Evolutionary conservation across 1,140 invertebrate genomes (phyloP), one percentile per base, ranked within the genome.

Genomic region (Holcopasites calliopsidis): DNA sequence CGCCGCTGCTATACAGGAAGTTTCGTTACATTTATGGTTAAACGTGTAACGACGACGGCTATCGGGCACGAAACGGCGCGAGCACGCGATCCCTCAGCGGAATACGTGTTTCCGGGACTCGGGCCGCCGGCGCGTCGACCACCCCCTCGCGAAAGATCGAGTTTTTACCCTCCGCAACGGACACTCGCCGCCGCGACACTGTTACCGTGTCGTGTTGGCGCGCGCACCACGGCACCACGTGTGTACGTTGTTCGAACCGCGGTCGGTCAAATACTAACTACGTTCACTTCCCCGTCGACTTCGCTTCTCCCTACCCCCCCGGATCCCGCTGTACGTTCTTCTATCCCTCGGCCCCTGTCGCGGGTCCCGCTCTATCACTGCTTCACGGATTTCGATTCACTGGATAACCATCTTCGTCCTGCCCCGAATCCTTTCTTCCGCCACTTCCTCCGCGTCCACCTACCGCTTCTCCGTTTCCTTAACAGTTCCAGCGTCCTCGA

Each of bases 11-110:
- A 44, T 70, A 64, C 35, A 52, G 71, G 10, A 66, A 83, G 72
- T 83, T 77, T 83, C 38, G 61, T 80, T 71, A 68, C 68, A 80
- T 74, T 80, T 73, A 47, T 49, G 76, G 50, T 69, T 44, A 47
- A 74, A 69, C 70, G 65, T 55, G 60, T 77, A 72, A 18, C 44
- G 21, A 69, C 55, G 23, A 66, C 71, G 55, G 60, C 26, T 61
- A 38, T 62, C 66, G 44, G 35, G 55, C 73, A 80, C 73, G 66
- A 68, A 57, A 66, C 50, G 52, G 21, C 64, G 44, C 6, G 38
- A 21, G 57, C 79, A 81, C 79, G 79, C 79, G 42, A 81, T 79
- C 40, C 76, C 44, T 4, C 58, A 47, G 1, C 11, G 31, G 40
- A 23, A 50, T 47, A 26, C 42, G 55, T 54, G 64, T 38, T 68